These are phyloP conservation scores for Synergus japonicus DNA, from an alignment of 2,888 invertebrate genomes.

Conservation along the genomic window DNA sequence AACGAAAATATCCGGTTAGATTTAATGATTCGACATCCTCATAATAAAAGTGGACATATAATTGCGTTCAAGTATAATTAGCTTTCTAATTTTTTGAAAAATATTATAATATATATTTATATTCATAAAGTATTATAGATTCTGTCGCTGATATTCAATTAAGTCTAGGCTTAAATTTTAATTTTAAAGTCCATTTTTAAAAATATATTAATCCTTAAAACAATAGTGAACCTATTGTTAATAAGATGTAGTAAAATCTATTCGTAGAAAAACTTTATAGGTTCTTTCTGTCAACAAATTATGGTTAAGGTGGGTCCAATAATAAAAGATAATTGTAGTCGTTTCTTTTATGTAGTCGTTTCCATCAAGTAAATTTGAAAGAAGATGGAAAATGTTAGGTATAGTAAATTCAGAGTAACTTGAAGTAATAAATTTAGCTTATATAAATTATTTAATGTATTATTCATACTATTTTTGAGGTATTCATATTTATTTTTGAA, in stretches of 20 bases:
- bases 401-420: too few species aligned
- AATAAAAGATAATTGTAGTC: conserved; percentile 23
- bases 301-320: not conserved
- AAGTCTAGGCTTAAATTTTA: too few species aligned
- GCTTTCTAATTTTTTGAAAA: too few species aligned
- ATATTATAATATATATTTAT: too few species aligned
- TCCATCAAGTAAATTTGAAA: not conserved
- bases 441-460: too few species aligned
- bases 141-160: too few species aligned
- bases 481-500: too few species aligned
- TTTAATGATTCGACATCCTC: not conserved
- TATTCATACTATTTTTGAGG: too few species aligned
- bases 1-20: conserved; percentile 37
- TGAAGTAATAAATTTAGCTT: too few species aligned
- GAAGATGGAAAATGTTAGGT: not conserved
- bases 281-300: not conserved
- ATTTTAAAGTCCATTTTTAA: too few species aligned
- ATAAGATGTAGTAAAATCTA: not conserved
- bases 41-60: not conserved
- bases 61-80: too few species aligned
- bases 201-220: not conserved
- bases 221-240: not conserved
- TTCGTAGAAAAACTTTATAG: conserved; percentile 8
- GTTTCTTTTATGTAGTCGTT: not conserved
- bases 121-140: too few species aligned